These are phyloP conservation scores for Melanotaenia duboulayi DNA, from an alignment of 2,113 vertebrate species.

Conservation along the genomic window DNA sequence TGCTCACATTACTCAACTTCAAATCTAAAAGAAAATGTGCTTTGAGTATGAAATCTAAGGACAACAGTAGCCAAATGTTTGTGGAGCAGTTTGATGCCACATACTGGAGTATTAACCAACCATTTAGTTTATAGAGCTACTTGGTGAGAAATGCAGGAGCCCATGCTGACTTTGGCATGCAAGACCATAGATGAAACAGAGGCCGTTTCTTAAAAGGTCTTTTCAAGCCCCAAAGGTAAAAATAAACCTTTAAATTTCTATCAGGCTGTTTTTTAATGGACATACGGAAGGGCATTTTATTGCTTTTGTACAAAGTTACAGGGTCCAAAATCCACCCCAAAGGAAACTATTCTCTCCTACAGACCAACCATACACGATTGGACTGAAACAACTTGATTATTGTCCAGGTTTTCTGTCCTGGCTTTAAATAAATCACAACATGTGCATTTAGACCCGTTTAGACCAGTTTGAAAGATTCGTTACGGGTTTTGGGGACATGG, in stretches of 20 bases:
- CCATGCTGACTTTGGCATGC: slow-evolving; percentile 44
- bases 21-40: slow-evolving; percentile 7
- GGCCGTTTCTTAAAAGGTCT: slow-evolving; percentile 23
- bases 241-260: slow-evolving; percentile 32
- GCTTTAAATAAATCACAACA: not conserved
- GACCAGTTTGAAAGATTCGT: not conserved
- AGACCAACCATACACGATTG: too few relatives aligned
- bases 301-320: too few relatives aligned
- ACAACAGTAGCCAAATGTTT: not conserved
- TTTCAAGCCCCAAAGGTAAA: slow-evolving; percentile 21
- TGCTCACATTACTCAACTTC: not conserved
- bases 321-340: not conserved
- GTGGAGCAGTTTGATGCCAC: slow-evolving; percentile 19
- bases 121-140: not conserved
- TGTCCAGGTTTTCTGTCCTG: not conserved
- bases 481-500: not conserved
- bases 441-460: too few relatives aligned
- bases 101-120: slow-evolving; percentile 11
- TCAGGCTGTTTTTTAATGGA: slow-evolving; percentile 7
- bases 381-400: too few relatives aligned
- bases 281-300: not conserved
- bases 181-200: slow-evolving; percentile 43
- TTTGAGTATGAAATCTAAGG: not conserved
- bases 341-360: too few relatives aligned
- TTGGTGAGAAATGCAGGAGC: slow-evolving; percentile 7